phyloP scores from a whole-genome alignment of 2,113 vertebrate species.

The Hippolais icterina region DNA sequence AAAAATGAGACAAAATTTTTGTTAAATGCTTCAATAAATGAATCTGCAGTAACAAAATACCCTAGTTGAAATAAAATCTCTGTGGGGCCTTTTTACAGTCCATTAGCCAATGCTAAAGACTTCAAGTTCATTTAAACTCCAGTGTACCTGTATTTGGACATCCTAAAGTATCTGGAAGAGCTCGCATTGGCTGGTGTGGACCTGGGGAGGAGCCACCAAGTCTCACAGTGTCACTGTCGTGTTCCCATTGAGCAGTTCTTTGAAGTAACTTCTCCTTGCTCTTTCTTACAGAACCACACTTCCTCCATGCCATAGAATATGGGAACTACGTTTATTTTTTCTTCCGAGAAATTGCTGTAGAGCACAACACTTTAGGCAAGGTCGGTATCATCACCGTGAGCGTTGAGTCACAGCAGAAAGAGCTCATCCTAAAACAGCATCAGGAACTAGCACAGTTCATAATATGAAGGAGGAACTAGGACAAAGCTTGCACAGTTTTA shows the following conservation, averaged over 20 bases:
- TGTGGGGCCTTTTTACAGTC: constrained; percentile 34
- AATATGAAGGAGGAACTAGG: background rate
- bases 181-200: background rate
- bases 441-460: background rate
- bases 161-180: background rate
- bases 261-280: background rate
- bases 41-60: constrained; percentile 55
- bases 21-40: constrained; percentile 48
- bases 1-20: background rate
- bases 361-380: constrained; percentile 97
- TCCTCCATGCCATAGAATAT: constrained; percentile 96
- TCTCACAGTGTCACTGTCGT: background rate
- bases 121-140: constrained; percentile 18
- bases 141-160: background rate
- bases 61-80: constrained; percentile 44
- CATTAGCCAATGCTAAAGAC: constrained; percentile 55
- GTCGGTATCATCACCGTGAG: constrained; percentile 62
- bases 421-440: background rate
- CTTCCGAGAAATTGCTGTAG: constrained; percentile 96
- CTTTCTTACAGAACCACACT: constrained; percentile 90
- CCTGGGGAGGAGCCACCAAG: background rate
- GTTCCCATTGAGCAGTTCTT: background rate
- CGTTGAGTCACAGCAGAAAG: background rate
- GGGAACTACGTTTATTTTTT: constrained; percentile 98
- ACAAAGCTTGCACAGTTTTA: background rate